Evolutionary conservation across 2,113 vertebrate genomes (phyloP).

Genomic region (Archilochus colubris): DNA sequence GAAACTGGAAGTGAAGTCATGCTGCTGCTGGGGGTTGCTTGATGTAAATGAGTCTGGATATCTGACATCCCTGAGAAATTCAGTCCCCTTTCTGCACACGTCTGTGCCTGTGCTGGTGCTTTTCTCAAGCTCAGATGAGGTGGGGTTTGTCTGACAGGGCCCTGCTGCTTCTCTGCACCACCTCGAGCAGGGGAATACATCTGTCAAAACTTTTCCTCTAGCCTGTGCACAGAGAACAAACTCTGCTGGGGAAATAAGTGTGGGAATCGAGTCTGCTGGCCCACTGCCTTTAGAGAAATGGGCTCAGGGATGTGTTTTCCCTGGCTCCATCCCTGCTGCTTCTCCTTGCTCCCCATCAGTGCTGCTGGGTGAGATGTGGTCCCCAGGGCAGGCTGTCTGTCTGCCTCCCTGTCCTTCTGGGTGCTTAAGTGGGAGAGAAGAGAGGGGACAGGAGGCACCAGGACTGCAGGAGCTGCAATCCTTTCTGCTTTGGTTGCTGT

Average conservation of each 20-base stretch:
- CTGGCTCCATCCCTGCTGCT: neutral
- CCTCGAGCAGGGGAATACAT: rapidly evolving
- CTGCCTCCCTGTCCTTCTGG: neutral
- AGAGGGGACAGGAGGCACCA: neutral
- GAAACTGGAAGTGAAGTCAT: neutral
- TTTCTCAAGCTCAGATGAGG: rapidly evolving
- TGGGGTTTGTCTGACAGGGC: neutral
- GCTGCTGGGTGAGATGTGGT: neutral
- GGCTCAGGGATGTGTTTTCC: rapidly evolving
- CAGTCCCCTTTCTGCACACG: rapidly evolving
- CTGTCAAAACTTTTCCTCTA: neutral
- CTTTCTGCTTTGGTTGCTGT: neutral
- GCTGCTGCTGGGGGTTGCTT: neutral
- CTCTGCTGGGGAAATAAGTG: neutral
- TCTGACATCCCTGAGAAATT: neutral
- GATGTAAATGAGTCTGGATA: rapidly evolving
- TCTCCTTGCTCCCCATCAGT: neutral
- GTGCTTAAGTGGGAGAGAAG: neutral
- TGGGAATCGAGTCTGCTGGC: neutral
- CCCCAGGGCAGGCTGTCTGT: neutral
- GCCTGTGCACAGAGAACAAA: neutral
- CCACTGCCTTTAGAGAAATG: rapidly evolving
- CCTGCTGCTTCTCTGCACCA: rapidly evolving
- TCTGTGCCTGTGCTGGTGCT: neutral
- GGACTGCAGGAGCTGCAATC: neutral